Conservation (phyloP, 2,113 vertebrate genomes). For the Baryphthengus martii region DNA sequence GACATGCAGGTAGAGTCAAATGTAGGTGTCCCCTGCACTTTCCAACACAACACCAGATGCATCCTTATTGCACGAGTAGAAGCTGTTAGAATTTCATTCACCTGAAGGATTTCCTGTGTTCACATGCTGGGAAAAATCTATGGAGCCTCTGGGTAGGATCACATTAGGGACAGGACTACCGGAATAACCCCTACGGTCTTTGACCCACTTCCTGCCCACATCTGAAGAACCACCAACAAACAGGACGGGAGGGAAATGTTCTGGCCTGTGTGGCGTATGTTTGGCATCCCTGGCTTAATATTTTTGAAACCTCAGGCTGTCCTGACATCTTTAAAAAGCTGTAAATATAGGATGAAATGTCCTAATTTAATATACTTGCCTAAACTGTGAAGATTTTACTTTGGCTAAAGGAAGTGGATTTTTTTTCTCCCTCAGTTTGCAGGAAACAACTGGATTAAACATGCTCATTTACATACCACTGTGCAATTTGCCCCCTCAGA, state of each 20-base stretch:
- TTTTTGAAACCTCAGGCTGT: constrained; percentile 28
- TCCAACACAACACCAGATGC: neutral
- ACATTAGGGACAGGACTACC: neutral
- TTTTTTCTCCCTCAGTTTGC: neutral
- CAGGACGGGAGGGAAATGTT: neutral
- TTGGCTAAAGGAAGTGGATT: neutral
- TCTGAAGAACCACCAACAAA: constrained; percentile 24
- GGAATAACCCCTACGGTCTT: neutral
- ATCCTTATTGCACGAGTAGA: neutral
- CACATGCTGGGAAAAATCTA: neutral
- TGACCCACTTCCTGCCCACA: neutral
- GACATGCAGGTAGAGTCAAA: neutral
- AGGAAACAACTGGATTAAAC: neutral
- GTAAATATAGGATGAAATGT: neutral
- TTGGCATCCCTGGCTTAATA: neutral
- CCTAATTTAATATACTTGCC: neutral
- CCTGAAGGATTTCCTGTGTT: neutral
- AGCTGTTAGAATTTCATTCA: neutral
- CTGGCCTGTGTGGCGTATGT: neutral
- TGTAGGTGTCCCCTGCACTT: neutral
- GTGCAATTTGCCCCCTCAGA: neutral
- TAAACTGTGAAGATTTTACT: neutral
- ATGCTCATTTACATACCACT: neutral
- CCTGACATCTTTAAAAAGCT: neutral
- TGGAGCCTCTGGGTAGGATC: neutral